Evolutionary conservation across 2,113 vertebrate genomes (phyloP), one percentile per base, ranked within the genome.

Genomic region (Sander vitreus): DNA sequence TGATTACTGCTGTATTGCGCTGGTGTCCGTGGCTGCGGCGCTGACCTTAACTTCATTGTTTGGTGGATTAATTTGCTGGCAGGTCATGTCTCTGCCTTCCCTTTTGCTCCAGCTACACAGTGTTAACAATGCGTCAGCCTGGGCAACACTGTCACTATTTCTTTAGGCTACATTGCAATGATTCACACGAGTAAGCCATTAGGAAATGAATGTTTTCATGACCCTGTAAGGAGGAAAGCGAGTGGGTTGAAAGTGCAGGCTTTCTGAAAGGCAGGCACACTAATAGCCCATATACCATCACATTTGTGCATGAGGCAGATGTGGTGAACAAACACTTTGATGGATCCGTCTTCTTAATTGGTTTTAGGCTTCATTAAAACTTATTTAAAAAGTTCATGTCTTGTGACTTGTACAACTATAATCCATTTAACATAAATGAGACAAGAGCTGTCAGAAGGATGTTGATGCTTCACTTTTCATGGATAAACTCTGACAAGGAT

Each of bases 141-240:
- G 9, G 65, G 45, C 74, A 78, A 64, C 70, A 8, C 86, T 76
- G 86, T 90, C 77, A 74, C 88, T 3, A 3, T 80, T 80, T 88
- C 92, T 88, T 69, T 43, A 57, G 87, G 70, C 69, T 79, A 5
- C 14, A 53, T 54, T 47, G 75, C 43, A 53, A 81, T 88, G 91
- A 93, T 90, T 88, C 90, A 91, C 88, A 85, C 77, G 81, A 92
- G 74, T 80, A 85, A 88, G 86, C 88, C 81, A 91, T 89, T 91
- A 88, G 81, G 76, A 92, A 82, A 90, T 78, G 60, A 78, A 87
- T 87, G 81, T 88, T 91, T 92, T 89, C 85, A 36, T 84, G 84
- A 90, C 84, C 88, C 85, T 63, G 66, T 15, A 59, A 87, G 78
- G 72, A 74, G 78, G 33, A 36, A 83, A 85, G 67, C 6, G 82